Evolutionary conservation across 2,113 vertebrate species (phyloP).

Genomic region (Gambusia affinis): DNA sequence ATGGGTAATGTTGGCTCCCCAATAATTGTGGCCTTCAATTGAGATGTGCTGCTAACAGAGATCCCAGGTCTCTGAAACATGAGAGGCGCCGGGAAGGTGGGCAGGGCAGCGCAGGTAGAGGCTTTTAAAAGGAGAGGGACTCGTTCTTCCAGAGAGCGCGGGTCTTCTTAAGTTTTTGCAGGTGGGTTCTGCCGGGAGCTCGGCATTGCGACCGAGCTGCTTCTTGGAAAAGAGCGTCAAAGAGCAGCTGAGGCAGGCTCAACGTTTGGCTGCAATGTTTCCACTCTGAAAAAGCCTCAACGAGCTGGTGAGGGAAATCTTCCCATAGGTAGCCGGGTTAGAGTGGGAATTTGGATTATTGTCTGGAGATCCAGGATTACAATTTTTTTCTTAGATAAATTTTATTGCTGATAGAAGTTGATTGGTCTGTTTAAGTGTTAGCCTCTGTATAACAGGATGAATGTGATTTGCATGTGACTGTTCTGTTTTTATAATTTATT

Average conservation of each 20-base stretch:
- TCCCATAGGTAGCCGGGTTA: conserved; percentile 5
- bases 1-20: not conserved
- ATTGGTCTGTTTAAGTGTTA: not conserved
- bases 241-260: conserved; percentile 71
- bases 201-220: conserved; percentile 44
- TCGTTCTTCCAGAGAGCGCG: conserved; percentile 20
- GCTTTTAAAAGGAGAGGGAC: conserved; percentile 28
- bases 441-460: not conserved
- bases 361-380: not conserved
- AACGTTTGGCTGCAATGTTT: conserved; percentile 68
- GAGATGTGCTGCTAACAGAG: conserved; percentile 8
- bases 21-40: not conserved
- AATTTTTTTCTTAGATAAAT: no score
- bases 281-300: conserved; percentile 44
- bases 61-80: conserved; percentile 51
- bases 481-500: no score
- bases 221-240: conserved; percentile 61
- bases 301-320: conserved; percentile 23
- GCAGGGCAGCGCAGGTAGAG: conserved; percentile 62
- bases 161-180: conserved; percentile 28
- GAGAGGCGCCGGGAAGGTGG: conserved; percentile 55
- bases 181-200: conserved; percentile 48
- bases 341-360: conserved; percentile 16
- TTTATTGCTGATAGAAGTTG: not conserved
- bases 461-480: not conserved